Base-by-base conservation (phyloP, 2,888 invertebrate species). In the Cerastis leucographa region DNA sequence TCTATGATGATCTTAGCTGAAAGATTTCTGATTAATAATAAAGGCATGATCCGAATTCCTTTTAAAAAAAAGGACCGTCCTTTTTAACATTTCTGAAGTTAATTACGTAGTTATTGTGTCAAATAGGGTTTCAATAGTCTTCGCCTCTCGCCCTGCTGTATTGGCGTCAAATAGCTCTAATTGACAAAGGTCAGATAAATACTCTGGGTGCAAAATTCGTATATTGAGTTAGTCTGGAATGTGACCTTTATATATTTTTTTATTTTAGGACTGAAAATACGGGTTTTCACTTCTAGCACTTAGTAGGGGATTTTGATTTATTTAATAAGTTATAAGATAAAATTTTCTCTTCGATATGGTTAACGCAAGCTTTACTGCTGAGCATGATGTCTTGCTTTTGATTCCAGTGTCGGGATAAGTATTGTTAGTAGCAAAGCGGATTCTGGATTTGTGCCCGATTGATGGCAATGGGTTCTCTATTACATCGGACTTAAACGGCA, bases 181-280 rank as follows among this genome's bases (percentile, higher is more conserved):
- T 84, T 81, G 81, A 40, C 81, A 74, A 66, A 81, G 81, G 85
- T 81, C 81, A 81, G 68, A 66, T 40, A 67, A 22, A 40, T 78
- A 54, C 65, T 42, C 46, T 71, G 14, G 40, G 42, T 65, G n/a
- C 59, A 44, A 72, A 64, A 84, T 78, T 71, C 19, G 65, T 70
- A 61, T 54, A 78, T 78, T 42, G 66, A 70, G 59, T 78, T 71
- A 66, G 42, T 56, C 7, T 49, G 22, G 49, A 42, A 46, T 29
- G 14, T 64, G 35, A 44, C 42, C 61, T 76, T 61, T 46, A 22
- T 3, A 12, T 56, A 35, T 44, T 46, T 49, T 44, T 46, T 49
- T 40, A 7, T 6, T 11, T 14, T 17, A 54, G 14, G 56, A 14
- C 42, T 49, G 40, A 17, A 5, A 51, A 35, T 0, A 35, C 46